Conservation (phyloP, 2,113 vertebrate genomes). For the Camelus dromedarius region DNA sequence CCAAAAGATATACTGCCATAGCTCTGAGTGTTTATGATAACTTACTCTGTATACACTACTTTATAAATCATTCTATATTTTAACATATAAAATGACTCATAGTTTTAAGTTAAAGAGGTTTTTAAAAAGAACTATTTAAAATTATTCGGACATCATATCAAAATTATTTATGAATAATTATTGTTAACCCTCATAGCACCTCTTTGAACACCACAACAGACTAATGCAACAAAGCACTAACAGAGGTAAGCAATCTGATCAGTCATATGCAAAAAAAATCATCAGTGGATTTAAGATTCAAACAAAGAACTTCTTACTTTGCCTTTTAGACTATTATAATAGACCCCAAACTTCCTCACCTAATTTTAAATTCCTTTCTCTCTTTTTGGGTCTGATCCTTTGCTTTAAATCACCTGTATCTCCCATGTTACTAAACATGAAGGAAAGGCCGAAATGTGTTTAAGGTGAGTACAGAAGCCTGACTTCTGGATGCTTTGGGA, state of each 20-base stretch:
- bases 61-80: constrained; percentile 1
- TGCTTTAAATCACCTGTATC: neutral
- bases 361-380: neutral
- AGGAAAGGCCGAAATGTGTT: neutral
- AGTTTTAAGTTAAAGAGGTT: neutral
- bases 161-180: constrained; percentile 25
- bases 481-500: neutral
- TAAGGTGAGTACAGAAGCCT: neutral
- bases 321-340: neutral
- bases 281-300: neutral
- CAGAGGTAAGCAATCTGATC: neutral
- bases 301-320: constrained; percentile 45
- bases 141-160: constrained; percentile 17
- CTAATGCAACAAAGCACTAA: neutral
- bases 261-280: neutral
- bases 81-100: neutral
- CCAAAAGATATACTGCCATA: neutral
- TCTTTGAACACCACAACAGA: neutral
- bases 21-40: neutral
- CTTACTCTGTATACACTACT: neutral
- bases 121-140: neutral
- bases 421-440: neutral
- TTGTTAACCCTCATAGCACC: neutral
- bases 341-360: neutral
- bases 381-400: neutral